phyloP scores from a whole-genome alignment of 1,140 invertebrate species.

The Drosophila setifemur region DNA sequence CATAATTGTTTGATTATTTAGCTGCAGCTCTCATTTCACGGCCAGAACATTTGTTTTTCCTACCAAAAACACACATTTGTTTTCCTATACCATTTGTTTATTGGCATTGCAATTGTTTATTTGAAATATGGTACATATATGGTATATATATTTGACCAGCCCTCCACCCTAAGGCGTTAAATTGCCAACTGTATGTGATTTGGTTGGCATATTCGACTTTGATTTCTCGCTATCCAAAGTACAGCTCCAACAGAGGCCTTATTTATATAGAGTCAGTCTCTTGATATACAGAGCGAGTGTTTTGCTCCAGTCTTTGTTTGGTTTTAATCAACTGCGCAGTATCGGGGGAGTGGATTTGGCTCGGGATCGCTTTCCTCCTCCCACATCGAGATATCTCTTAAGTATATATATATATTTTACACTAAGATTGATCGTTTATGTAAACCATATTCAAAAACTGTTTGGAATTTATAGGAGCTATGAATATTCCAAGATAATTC shows the following conservation, averaged over 20 bases:
- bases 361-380: not conserved
- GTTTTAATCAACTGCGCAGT: constrained; percentile 36
- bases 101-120: constrained; percentile 4
- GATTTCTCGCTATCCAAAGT: constrained; percentile 39
- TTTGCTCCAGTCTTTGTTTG: constrained; percentile 20
- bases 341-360: not conserved
- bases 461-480: no score
- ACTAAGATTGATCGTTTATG: no score
- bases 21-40: constrained; percentile 4
- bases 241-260: not conserved
- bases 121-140: not conserved
- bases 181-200: constrained; percentile 22
- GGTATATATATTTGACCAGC: constrained; percentile 36
- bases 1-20: not conserved
- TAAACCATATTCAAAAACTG: no score
- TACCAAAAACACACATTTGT: constrained; percentile 5
- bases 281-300: not conserved
- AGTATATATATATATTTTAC: no score
- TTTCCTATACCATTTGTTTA: constrained; percentile 28
- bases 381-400: not conserved
- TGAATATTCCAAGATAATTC: no score
- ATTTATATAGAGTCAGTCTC: no score
- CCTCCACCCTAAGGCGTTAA: constrained; percentile 14
- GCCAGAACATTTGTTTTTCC: constrained; percentile 15
- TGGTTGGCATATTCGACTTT: constrained; percentile 5